These are phyloP conservation scores for Ephydatia muelleri DNA, from an alignment of 37 sponge, comb jelly and placozoan genomes.

Conservation along the genomic window DNA sequence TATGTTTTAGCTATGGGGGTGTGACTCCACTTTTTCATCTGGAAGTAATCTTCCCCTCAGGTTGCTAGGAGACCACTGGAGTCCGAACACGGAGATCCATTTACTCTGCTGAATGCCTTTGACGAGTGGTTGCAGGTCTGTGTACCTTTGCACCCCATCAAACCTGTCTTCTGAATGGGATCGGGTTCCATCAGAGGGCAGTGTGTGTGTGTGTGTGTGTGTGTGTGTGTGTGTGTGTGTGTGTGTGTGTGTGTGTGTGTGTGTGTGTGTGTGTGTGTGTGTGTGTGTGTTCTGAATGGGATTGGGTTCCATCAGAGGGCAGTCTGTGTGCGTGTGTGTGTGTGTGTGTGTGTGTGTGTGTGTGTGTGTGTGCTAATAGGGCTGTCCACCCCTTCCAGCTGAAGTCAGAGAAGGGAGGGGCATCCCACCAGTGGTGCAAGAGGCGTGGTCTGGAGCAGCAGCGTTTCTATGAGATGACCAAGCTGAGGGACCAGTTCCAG, in stretches of 20 bases:
- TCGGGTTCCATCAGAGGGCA: too few species aligned
- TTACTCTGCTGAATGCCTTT: constrained; percentile 87
- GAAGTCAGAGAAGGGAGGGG: constrained; percentile 70
- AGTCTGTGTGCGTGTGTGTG: not conserved
- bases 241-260: not conserved
- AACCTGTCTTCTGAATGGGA: not conserved
- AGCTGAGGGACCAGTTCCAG: constrained; percentile 86
- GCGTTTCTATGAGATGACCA: constrained; percentile 93
- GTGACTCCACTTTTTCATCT: not conserved
- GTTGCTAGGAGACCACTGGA: constrained; percentile 72
- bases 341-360: not conserved
- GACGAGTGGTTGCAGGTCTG: constrained; percentile 91
- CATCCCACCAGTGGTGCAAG: constrained; percentile 78
- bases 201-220: not conserved
- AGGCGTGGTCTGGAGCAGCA: constrained; percentile 86
- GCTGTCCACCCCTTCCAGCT: constrained; percentile 39
- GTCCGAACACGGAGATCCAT: constrained; percentile 89
- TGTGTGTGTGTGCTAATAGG: not conserved
- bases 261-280: not conserved
- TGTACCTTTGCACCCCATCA: not conserved
- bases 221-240: not conserved
- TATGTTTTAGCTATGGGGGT: not conserved
- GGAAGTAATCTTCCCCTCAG: constrained; percentile 14
- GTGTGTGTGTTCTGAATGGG: too few species aligned
- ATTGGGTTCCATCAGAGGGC: too few species aligned